These are phyloP conservation scores for Gymnarchus niloticus DNA, from an alignment of 2,113 vertebrate genomes.

Conservation along the genomic window DNA sequence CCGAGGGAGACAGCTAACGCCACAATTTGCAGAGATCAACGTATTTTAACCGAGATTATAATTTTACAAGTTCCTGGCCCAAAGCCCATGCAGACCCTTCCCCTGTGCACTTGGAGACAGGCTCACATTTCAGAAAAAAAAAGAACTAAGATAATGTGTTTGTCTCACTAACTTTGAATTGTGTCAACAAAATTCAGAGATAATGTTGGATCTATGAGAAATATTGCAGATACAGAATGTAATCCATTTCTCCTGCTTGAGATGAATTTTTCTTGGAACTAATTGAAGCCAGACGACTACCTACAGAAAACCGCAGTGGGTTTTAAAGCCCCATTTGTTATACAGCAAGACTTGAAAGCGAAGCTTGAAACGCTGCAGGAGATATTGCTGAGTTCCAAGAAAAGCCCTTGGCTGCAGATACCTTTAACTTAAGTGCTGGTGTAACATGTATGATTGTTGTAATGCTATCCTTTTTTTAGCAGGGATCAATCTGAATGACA, in stretches of 20 bases:
- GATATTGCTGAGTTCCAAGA: too few relatives aligned
- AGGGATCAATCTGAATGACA: neutral
- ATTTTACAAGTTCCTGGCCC: neutral
- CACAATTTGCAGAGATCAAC: neutral
- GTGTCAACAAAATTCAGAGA: neutral
- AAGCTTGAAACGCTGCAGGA: too few relatives aligned
- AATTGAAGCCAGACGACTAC: slow-evolving; percentile 27
- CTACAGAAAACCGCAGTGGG: slow-evolving; percentile 16
- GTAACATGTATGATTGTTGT: neutral
- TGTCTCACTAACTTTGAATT: neutral
- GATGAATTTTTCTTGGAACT: slow-evolving; percentile 14
- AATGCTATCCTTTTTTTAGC: neutral
- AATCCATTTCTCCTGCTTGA: neutral
- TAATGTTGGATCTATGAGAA: neutral
- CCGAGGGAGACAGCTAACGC: neutral
- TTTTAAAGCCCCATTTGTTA: neutral
- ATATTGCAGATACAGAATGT: neutral
- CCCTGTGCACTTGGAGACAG: neutral
- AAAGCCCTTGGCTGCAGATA: neutral
- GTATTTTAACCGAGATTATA: neutral
- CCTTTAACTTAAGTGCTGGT: neutral
- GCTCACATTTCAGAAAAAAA: neutral
- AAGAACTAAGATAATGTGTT: neutral
- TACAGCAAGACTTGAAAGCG: neutral
- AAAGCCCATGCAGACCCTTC: neutral